phyloP scores from a whole-genome alignment of 2,888 invertebrate genomes.

The Drosophila incognita region DNA sequence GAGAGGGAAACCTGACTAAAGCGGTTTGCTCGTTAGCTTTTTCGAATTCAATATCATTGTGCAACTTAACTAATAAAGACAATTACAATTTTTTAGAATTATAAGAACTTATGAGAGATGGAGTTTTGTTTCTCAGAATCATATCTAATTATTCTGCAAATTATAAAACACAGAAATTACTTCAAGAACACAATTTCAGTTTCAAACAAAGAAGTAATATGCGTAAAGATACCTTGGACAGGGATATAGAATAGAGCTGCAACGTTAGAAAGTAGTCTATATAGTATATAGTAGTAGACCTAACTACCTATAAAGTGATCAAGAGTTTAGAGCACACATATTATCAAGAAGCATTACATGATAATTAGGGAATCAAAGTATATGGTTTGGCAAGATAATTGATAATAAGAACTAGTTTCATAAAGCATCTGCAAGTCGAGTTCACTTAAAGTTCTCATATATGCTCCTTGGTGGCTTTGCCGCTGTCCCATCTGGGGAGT shows the following conservation, averaged over 20 bases:
- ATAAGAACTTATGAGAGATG: neutral
- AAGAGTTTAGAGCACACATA: neutral
- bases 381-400: neutral
- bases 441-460: neutral
- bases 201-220: neutral
- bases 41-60: neutral
- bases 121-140: neutral
- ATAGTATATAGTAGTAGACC: neutral
- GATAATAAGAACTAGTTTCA: neutral
- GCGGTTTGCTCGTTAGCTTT: neutral
- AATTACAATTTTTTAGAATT: neutral
- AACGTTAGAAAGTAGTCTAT: neutral
- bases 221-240: neutral
- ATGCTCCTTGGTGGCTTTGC: constrained; percentile 14
- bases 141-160: neutral
- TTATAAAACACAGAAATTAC: neutral
- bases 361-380: neutral
- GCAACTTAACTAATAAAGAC: neutral
- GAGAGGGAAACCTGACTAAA: constrained; percentile 9
- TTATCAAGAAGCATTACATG: neutral
- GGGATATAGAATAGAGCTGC: neutral
- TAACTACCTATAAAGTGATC: neutral
- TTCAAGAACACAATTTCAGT: neutral
- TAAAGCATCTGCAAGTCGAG: constrained; percentile 11
- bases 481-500: constrained; percentile 18